Percentiles rank a stretch among this genome's conserved stretches.
Conservation (phyloP, 2,888 invertebrate species). For the Epinotia nisella region DNA sequence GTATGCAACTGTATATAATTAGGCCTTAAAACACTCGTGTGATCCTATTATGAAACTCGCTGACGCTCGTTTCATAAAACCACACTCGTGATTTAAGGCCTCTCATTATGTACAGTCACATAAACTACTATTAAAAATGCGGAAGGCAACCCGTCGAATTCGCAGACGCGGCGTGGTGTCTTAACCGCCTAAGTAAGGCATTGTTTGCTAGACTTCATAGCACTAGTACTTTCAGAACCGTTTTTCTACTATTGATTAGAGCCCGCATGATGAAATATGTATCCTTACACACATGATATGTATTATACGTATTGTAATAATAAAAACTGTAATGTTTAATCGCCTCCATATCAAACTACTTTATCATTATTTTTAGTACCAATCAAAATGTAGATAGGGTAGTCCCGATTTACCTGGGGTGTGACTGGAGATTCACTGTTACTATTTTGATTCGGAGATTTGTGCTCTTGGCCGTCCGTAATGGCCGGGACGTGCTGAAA, state of each 20-base stretch:
- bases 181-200: neutral
- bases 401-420: slow-evolving; percentile 65
- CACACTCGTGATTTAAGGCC: too few relatives aligned
- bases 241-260: too few relatives aligned
- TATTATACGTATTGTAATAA: neutral
- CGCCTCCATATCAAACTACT: neutral
- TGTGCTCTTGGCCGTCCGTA: slow-evolving; percentile 76
- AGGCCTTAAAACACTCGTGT: too few relatives aligned
- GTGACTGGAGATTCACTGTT: slow-evolving; percentile 71
- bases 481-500: slow-evolving; percentile 80
- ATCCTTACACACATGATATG: neutral
- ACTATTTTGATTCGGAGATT: slow-evolving; percentile 64
- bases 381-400: slow-evolving; percentile 3
- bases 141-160: neutral
- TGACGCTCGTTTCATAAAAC: too few relatives aligned
- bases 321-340: neutral
- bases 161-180: neutral
- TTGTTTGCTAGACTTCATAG: neutral
- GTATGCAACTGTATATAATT: too few relatives aligned
- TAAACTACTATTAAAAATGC: too few relatives aligned
- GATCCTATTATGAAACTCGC: too few relatives aligned
- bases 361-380: neutral
- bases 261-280: too few relatives aligned
- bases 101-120: too few relatives aligned
- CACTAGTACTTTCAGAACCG: too few relatives aligned